Evolutionary conservation across 2,113 vertebrate genomes (phyloP).

Genomic region (Mirza zaza): DNA sequence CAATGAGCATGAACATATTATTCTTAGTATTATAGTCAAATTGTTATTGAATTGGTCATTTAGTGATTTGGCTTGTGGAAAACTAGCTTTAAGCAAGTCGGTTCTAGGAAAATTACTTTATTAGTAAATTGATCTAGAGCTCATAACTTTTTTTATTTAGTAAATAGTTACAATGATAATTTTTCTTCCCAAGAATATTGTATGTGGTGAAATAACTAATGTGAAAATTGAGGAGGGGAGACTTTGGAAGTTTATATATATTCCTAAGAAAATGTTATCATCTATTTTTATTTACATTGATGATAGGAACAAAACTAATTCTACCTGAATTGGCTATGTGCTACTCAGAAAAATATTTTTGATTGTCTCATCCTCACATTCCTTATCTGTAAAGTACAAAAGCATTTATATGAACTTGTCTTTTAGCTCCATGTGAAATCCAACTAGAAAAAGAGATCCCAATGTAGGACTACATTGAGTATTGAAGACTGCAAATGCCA

Average conservation of each 20-base stretch:
- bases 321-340: not conserved
- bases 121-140: not conserved
- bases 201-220: not conserved
- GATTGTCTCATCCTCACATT: not conserved
- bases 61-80: not conserved
- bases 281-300: not conserved
- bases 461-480: not conserved
- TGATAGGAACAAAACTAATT: not conserved
- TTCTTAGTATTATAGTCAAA: slow-evolving; percentile 10
- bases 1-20: not conserved
- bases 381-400: not conserved
- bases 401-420: not conserved
- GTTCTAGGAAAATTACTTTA: not conserved
- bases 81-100: slow-evolving; percentile 19
- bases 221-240: not conserved
- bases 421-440: not conserved
- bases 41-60: not conserved
- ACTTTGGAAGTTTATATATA: not conserved
- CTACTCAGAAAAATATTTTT: slow-evolving; percentile 10
- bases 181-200: not conserved
- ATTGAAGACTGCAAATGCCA: not conserved
- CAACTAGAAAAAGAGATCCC: not conserved
- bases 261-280: slow-evolving; percentile 7
- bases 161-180: not conserved
- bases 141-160: not conserved